Base-by-base conservation (phyloP, 2,113 vertebrate genomes). In the Labeo catla region DNA sequence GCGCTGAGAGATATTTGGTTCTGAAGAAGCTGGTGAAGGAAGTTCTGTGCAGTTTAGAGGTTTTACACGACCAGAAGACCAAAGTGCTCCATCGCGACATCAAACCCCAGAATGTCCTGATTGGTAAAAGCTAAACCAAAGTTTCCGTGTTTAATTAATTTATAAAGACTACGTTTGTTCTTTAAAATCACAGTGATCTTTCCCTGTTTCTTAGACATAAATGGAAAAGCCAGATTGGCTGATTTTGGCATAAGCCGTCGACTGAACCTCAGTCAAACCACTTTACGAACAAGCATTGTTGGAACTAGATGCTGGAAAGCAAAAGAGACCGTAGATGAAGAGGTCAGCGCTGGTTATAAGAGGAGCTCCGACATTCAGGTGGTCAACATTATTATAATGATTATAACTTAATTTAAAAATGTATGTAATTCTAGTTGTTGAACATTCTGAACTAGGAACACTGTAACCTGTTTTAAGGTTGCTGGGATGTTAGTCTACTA, bases 101-200 rank as follows among this genome's bases (percentile, higher is more conserved):
- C n/a, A 95, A 93, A 89, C 93, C 94, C 4, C 92, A 93, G 83
- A 95, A 94, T 49, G 89, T 95, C 83, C 65, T 94, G 59, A 94
- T 93, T 2, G 93, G 93, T 95, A 89, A 86, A 87, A 79, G 3
- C 2, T 68, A 0, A 45, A 50, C 34, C 49, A 19, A 57, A 57
- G 4, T 57, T 19, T 57, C 47, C 8, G 6, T 47, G 47, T 57
- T 57, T 1, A 7, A 11, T 50, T 50, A 50, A 12, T 50, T 50
- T 47, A 47, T 47, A 7, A 47, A 47, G 6, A 47, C 47, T 47
- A 47, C 0, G 39, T 5, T 39, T 39, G 39, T 47, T 47, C 8
- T 47, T 47, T 47, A 47, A 47, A 47, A 47, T 7, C 6, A 47
- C 47, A 47, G 8, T 47, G 47, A 1, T 9, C 47, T 47, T 47